Evolutionary conservation across 1,140 invertebrate species (phyloP), one percentile per base, ranked within the genome.

Genomic region (Chymomyza costata): DNA sequence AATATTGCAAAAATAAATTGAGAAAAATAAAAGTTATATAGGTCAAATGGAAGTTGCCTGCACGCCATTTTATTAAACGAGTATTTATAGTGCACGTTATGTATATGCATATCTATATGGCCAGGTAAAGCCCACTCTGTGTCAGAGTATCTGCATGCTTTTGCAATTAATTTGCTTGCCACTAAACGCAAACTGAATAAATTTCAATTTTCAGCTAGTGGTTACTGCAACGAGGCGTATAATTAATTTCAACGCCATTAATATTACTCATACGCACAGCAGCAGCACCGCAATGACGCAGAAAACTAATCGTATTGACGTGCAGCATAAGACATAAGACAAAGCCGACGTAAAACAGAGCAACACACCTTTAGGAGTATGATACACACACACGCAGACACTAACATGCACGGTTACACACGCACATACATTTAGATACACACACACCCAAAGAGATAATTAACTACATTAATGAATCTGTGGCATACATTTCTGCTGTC

Each of bases 211-310:
- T 34, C 28, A 39, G 35, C 37, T 39, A 51, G n/a, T n/a, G n/a
- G n/a, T n/a, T n/a, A 39, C 30, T 69, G 56, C 70, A 78, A 56
- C 58, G 51, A 50, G 40, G 67, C 66, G 66, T 76, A 60, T 76
- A 64, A 78, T 76, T 76, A 78, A 67, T 76, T 71, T 71, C 58
- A 37, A 43, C 38, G 56, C 53, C 65, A 78, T 78, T 78, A 53
- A 66, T 66, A 78, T 76, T 60, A 49, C 71, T 56, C 54, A 78
- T 64, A 71, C 62, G 63, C 48, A 60, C 40, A 34, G 5, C 14
- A 15, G 25, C 28, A 34, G 6, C 43, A 31, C 21, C 35, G 40
- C 37, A 58, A n/a, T n/a, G n/a, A n/a, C n/a, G n/a, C 18, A 40
- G 16, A 15, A 31, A 46, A 45, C 61, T 61, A 70, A 69, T 56